A percentile compares a stretch with the other conserved stretches of the same genome.
These are phyloP conservation scores for Empis livida DNA, from an alignment of 2,888 invertebrate species.

Conservation along the genomic window DNA sequence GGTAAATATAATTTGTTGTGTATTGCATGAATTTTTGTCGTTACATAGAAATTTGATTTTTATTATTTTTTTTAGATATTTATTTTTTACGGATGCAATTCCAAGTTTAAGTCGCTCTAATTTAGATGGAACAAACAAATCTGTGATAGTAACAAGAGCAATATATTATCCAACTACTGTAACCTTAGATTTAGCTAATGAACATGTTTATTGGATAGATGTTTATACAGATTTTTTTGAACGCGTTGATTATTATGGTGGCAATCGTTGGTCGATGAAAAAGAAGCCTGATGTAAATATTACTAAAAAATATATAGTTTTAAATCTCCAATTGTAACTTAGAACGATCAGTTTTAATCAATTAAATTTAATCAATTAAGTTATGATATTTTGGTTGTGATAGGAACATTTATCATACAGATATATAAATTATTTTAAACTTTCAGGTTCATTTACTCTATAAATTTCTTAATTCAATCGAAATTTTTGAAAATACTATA, in stretches of 20 bases:
- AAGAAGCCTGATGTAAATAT: constrained; percentile 28
- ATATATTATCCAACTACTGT: constrained; percentile 68
- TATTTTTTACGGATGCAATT: constrained; percentile 72
- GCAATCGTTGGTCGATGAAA: constrained; percentile 39
- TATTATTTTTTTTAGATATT: constrained; percentile 36
- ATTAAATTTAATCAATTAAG: no score
- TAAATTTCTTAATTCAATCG: constrained; percentile 48
- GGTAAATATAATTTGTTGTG: constrained; percentile 34
- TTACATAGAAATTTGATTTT: constrained; percentile 1
- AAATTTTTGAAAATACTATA: constrained; percentile 58
- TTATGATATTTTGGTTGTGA: no score
- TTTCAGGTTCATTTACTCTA: constrained; percentile 24
- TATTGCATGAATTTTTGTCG: not conserved
- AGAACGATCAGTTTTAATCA: no score
- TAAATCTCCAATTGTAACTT: no score
- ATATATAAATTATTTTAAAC: not conserved
- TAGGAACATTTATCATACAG: no score
- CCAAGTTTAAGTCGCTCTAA: constrained; percentile 45
- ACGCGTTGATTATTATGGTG: constrained; percentile 63
- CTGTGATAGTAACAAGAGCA: constrained; percentile 47
- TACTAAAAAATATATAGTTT: no score
- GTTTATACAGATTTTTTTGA: constrained; percentile 67
- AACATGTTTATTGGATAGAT: constrained; percentile 69
- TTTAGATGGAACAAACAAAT: constrained; percentile 50
- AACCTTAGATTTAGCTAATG: constrained; percentile 55